Evolutionary conservation across 2,888 invertebrate species (phyloP).

Genomic region (Andrena flavipes): DNA sequence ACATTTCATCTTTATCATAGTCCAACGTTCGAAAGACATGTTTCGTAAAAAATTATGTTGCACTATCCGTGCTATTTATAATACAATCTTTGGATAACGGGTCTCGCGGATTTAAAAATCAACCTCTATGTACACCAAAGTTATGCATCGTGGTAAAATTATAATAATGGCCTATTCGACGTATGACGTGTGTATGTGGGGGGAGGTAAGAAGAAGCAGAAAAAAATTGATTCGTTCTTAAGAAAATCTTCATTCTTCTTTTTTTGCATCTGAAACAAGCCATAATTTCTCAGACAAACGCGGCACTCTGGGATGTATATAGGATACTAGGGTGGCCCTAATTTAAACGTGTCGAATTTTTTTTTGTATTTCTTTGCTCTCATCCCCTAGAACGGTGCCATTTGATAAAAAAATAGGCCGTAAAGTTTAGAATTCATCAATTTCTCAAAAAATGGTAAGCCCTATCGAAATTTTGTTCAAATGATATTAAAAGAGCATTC

Average conservation of each 20-base stretch:
- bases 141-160: conserved; percentile 27
- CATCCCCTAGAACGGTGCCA: too few species aligned
- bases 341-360: too few species aligned
- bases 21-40: conserved; percentile 44
- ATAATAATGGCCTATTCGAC: conserved; percentile 18
- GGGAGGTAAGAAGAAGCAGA: neutral
- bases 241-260: neutral
- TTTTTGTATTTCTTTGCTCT: too few species aligned
- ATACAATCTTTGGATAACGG: conserved; percentile 64
- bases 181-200: neutral
- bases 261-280: neutral
- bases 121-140: conserved; percentile 47
- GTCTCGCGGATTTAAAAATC: conserved; percentile 52
- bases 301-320: neutral
- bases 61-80: conserved; percentile 51
- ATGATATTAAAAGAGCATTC: too few species aligned
- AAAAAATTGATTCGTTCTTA: conserved; percentile 13
- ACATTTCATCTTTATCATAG: conserved; percentile 17
- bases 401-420: too few species aligned
- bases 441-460: too few species aligned
- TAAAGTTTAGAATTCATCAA: too few species aligned
- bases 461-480: too few species aligned
- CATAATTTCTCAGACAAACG: neutral
- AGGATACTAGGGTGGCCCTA: too few species aligned
- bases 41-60: conserved; percentile 56